Base-by-base conservation (phyloP, 2,797 vertebrate genomes). In the Corythornis leucogaster region DNA sequence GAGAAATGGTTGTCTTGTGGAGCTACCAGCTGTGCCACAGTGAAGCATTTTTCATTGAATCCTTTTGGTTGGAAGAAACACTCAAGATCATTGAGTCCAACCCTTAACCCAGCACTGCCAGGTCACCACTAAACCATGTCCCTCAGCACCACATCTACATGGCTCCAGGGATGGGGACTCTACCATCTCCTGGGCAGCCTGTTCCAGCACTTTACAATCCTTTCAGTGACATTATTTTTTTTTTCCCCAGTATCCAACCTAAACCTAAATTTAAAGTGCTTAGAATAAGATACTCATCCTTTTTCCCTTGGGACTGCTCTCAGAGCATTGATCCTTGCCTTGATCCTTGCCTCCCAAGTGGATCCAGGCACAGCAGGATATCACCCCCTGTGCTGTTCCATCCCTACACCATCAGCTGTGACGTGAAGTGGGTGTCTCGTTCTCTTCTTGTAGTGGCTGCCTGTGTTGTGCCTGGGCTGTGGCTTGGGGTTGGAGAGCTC, bases 401-500 rank as follows among this genome's bases (percentile, higher is more conserved):
- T 24, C 70, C 61, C 67, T 57, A 0, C 80, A 68, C 80, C 63
- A 19, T 81, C 48, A 79, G 30, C 63, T n/a, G 2, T 62, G 83
- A 13, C 11, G 1, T 13, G 15, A 50, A 66, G 45, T 9, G 16
- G 9, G 11, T 55, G 19, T 63, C 45, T 70, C 16, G 7, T 81
- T 59, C 40, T 74, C 31, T 9, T 58, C 30, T 31, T 24, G 8
- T 46, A 59, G 50, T 53, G 30, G 10, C 35, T 66, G 0, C 40
- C 17, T 33, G 30, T 54, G 30, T 35, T 87, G 12, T 5, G 9
- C 3, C 1, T 12, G 0, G 13, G 18, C 22, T 53, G 9, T 46
- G 13, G 35, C 18, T 59, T 33, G 25, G 26, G 15, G 30, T 8
- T 68, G 42, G 55, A 55, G 30, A 24, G 17, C 45, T 69, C 71